These are phyloP conservation scores for Samia ricini DNA, from an alignment of 1,140 invertebrate species.

Conservation along the genomic window DNA sequence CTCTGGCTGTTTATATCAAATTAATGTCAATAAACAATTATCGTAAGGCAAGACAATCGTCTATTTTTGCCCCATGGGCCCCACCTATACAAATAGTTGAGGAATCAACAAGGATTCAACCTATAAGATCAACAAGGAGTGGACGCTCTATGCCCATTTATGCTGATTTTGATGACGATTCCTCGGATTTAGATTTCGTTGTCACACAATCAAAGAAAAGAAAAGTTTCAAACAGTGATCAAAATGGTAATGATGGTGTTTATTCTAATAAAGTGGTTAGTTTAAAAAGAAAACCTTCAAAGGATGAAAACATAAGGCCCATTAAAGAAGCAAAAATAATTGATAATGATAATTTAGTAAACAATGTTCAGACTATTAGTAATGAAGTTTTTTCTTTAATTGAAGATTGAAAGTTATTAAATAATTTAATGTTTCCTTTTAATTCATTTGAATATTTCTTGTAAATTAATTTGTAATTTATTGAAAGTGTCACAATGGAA, in stretches of 20 bases:
- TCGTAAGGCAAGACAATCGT: slow-evolving; percentile 54
- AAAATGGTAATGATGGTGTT: slow-evolving; percentile 38
- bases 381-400: slow-evolving; percentile 36
- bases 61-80: slow-evolving; percentile 55
- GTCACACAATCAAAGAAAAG: slow-evolving; percentile 62
- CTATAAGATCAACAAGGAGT: slow-evolving; percentile 61
- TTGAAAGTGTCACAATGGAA: no score
- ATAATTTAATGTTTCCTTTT: not conserved
- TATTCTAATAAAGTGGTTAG: slow-evolving; percentile 54
- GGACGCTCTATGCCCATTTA: slow-evolving; percentile 66
- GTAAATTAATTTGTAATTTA: not conserved
- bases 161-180: slow-evolving; percentile 67
- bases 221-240: slow-evolving; percentile 54
- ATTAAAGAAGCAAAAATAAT: slow-evolving; percentile 55
- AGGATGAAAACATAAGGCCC: slow-evolving; percentile 52
- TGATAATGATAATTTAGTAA: slow-evolving; percentile 31
- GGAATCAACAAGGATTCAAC: slow-evolving; percentile 54
- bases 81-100: slow-evolving; percentile 63
- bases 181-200: slow-evolving; percentile 64
- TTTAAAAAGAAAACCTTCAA: slow-evolving; percentile 59
- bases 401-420: slow-evolving; percentile 44
- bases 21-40: slow-evolving; percentile 65
- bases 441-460: not conserved
- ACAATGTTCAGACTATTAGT: slow-evolving; percentile 28
- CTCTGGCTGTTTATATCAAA: slow-evolving; percentile 65